Conservation (phyloP, 1,140 invertebrate species). For the Trissolcus basalis region DNA sequence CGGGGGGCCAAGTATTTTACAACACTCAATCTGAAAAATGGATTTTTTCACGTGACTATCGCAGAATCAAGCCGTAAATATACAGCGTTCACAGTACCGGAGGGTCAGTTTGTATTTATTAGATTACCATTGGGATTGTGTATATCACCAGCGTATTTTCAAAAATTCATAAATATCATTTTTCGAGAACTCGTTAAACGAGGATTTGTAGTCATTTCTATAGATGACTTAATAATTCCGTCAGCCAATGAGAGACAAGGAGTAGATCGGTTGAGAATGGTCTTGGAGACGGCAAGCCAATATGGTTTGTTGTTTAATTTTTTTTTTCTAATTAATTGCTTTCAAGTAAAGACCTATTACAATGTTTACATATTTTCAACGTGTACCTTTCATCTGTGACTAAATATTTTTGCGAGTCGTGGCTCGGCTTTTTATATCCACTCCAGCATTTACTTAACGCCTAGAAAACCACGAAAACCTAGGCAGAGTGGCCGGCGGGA, state of each 20-base stretch:
- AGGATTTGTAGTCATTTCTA: neutral
- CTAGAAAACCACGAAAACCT: too few relatives aligned
- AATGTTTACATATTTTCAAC: too few relatives aligned
- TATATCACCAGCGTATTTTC: conserved; percentile 5
- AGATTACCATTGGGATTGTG: conserved; percentile 8
- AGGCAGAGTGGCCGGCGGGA: too few relatives aligned
- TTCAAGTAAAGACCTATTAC: too few relatives aligned
- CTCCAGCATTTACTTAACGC: too few relatives aligned
- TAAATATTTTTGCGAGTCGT: too few relatives aligned
- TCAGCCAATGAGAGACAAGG: neutral
- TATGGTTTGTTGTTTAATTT: neutral
- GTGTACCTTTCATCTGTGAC: too few relatives aligned
- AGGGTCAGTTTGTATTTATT: conserved; percentile 2
- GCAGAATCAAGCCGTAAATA: conserved; percentile 4
- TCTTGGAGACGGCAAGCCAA: neutral
- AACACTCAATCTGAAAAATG: too few relatives aligned
- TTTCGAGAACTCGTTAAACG: neutral
- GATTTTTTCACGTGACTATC: neutral
- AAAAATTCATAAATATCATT: conserved; percentile 3
- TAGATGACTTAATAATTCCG: neutral
- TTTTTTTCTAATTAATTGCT: too few relatives aligned
- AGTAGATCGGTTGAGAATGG: neutral
- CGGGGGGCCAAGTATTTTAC: too few relatives aligned
- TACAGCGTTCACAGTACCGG: conserved; percentile 1
- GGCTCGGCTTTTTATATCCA: too few relatives aligned